Conservation (phyloP, 1,140 invertebrate species). For the Temnothorax curvispinosus region DNA sequence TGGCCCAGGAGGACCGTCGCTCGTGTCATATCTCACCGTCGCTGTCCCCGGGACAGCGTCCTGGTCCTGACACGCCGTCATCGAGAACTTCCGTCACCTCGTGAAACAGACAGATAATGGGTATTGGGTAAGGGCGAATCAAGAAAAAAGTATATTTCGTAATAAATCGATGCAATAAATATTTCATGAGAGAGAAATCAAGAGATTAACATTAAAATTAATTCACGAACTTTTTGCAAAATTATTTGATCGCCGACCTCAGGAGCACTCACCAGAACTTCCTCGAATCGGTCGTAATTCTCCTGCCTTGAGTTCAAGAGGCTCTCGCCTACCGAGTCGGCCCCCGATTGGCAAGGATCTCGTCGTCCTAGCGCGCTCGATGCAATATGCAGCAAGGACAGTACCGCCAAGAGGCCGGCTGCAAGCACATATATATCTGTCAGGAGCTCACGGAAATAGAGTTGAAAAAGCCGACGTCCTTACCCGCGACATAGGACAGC, state of each 20-base stretch:
- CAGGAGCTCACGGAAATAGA: not conserved
- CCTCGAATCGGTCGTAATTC: conserved; percentile 80
- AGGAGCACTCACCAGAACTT: conserved; percentile 76
- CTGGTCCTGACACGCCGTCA: conserved; percentile 76
- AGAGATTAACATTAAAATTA: not conserved
- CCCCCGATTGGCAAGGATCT: conserved; percentile 56
- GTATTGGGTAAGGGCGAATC: not conserved
- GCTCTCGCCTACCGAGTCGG: conserved; percentile 78
- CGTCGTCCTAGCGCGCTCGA: conserved; percentile 73
- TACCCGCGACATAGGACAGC: conserved; percentile 84
- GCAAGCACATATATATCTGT: conserved; percentile 46
- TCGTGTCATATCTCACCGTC: conserved; percentile 81
- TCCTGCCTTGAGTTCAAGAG: conserved; percentile 77
- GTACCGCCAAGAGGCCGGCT: conserved; percentile 80
- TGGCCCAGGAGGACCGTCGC: conserved; percentile 80
- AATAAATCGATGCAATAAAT: not conserved
- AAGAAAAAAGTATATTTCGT: not conserved
- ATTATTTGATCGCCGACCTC: not conserved
- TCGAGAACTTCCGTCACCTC: conserved; percentile 81
- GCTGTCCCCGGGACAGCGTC: conserved; percentile 71
- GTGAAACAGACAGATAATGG: conserved; percentile 21
- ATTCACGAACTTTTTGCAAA: not conserved
- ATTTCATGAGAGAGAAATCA: not conserved
- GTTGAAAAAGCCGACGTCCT: conserved; percentile 1
- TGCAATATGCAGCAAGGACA: conserved; percentile 79